phyloP scores from a whole-genome alignment of 2,113 vertebrate genomes.

The Bujurquina vittata region DNA sequence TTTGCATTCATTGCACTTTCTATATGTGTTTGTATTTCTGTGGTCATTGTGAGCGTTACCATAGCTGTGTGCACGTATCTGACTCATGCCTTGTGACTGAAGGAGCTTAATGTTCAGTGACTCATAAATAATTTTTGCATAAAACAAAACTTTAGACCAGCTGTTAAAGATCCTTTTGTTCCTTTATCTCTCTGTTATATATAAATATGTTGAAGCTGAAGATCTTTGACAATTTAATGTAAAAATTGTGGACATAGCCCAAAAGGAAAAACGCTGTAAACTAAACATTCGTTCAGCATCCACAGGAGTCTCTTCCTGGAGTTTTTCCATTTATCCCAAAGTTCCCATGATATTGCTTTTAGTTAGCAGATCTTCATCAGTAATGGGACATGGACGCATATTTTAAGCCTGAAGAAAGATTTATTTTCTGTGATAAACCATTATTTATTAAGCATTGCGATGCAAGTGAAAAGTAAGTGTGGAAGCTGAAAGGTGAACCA shows the following conservation, averaged over 20 bases:
- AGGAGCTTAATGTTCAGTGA: slow-evolving; percentile 55
- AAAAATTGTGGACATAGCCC: slow-evolving; percentile 8
- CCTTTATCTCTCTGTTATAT: background rate
- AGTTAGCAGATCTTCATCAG: background rate
- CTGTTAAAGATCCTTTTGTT: slow-evolving; percentile 24
- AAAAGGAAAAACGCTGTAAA: slow-evolving; percentile 11
- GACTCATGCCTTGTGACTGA: slow-evolving; percentile 58
- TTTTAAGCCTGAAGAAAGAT: background rate
- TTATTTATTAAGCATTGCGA: background rate
- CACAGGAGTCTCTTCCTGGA: slow-evolving; percentile 37
- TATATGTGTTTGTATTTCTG: slow-evolving; percentile 31
- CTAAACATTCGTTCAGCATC: slow-evolving; percentile 49
- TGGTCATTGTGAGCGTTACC: slow-evolving; percentile 29
- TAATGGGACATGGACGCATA: background rate
- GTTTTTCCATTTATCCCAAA: slow-evolving; percentile 30
- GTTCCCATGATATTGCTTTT: background rate
- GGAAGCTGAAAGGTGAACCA: background rate
- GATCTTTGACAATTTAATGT: background rate
- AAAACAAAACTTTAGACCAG: slow-evolving; percentile 29
- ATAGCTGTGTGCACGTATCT: slow-evolving; percentile 44
- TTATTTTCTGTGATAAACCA: background rate
- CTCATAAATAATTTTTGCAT: slow-evolving; percentile 38
- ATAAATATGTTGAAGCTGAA: background rate
- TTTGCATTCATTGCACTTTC: background rate
- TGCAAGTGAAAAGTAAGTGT: background rate